Base-by-base conservation (phyloP, 1,140 invertebrate species). In the Tetramorium alpestre region DNA sequence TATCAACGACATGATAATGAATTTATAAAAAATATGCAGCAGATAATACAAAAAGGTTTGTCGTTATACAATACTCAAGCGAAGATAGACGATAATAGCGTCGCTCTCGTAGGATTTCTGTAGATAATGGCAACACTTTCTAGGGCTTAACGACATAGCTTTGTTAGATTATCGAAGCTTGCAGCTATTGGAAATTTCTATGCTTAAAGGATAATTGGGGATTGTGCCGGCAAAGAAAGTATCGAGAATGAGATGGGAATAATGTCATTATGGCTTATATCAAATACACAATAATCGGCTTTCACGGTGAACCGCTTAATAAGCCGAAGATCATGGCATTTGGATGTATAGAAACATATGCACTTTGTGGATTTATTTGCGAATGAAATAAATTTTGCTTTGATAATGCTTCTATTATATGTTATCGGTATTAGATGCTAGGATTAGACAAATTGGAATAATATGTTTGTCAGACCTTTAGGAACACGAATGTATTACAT, bases 101-200 rank as follows among this genome's bases (percentile, higher is more conserved):
- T 49, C 25, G n/a, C 25, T 82, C 80, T 28, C 41, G 25, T 73
- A 60, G 41, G 41, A 84, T 84, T 84, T 62, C 80, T 73, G 69
- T 28, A 73, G 80, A 75, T 84, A 84, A 84, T 84, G 41, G 69
- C 69, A 84, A 47, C 78, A 82, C 54, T 73, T 84, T n/a, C 69
- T 38, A 84, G 41, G 28, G 69, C 69, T 84, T 75, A 84, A 84
- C 80, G 54, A 84, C 25, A 28, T 49, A 62, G 69, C 69, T 84
- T 84, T 84, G 80, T 84, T 84, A 73, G 69, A 84, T 84, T 84
- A 84, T 84, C 54, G 69, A 84, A 75, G 80, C 77, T 54, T 25
- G 77, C 51, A 73, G 65, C 80, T 75, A 84, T 75, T 73, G 80
- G 69, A n/a, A 84, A 84, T 84, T 84, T 75, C 80, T 84, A 84